A percentile compares a stretch with the other conserved stretches of the same genome.
phyloP scores from a whole-genome alignment of 2,888 invertebrate genomes.

The Palloptera scutellata region DNA sequence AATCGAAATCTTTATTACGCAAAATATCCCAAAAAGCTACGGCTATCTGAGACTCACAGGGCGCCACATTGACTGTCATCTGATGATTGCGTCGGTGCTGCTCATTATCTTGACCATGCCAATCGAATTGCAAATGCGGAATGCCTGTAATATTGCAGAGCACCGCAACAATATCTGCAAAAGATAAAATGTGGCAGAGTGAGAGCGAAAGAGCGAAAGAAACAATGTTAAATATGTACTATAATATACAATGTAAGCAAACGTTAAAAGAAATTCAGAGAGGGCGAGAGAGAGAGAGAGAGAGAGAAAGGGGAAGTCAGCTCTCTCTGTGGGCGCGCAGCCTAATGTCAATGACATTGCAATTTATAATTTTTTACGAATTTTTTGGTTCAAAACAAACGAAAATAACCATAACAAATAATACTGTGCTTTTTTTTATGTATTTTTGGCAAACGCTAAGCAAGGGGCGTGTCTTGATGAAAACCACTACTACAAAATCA shows the following conservation, averaged over 20 bases:
- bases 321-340: too few relatives aligned
- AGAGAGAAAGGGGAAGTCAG: too few relatives aligned
- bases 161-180: slow-evolving; percentile 64
- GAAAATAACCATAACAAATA: neutral
- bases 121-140: slow-evolving; percentile 72
- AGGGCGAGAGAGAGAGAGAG: neutral
- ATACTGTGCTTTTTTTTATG: too few relatives aligned
- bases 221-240: neutral
- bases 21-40: slow-evolving; percentile 77
- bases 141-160: slow-evolving; percentile 72
- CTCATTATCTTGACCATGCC: slow-evolving; percentile 67
- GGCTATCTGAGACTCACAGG: slow-evolving; percentile 72
- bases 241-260: neutral
- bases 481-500: too few relatives aligned
- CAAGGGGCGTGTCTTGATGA: too few relatives aligned
- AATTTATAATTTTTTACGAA: neutral
- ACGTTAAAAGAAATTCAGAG: neutral
- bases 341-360: too few relatives aligned
- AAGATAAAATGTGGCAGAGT: slow-evolving; percentile 8
- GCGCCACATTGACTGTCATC: slow-evolving; percentile 75
- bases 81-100: slow-evolving; percentile 63
- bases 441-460: too few relatives aligned
- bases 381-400: neutral
- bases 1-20: slow-evolving; percentile 70
- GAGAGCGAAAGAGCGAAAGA: slow-evolving; percentile 8